Base-by-base conservation (phyloP, 2,888 invertebrate genomes). In the Dasypogon diadema region DNA sequence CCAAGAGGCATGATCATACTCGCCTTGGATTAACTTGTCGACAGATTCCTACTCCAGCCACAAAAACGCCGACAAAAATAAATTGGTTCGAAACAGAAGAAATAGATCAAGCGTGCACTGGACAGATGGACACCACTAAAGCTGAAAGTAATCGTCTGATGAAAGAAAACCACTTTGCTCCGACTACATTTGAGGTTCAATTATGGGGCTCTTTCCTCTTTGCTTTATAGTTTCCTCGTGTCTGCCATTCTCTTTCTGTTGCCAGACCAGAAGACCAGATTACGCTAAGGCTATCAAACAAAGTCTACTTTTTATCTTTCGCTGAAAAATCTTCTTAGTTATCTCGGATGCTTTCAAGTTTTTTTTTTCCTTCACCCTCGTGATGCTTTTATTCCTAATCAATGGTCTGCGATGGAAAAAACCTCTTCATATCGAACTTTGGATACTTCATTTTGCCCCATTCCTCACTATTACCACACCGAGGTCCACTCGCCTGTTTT, bases 381-480 rank as follows among this genome's bases (percentile, higher is more conserved):
- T 54, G 6, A 8, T 70, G 54, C 26, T 54, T 51, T 70, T 70
- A 51, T 51, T 70, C 68, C 54, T 70, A 54, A 70, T 70, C 70
- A 70, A 70, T 70, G 70, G 54, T 51, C 48, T 70, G 54, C 30
- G 70, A 34, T 22, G 10, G 21, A 70, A 56, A 30, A 26, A 6
- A 26, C 26, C 34, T 70, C 34, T 21, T 51, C 54, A 54, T 51
- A 34, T 54, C 21, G 48, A 70, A 70, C 54, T 54, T 70, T 51
- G 5, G 21, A 18, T 37, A 24, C 14, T 37, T 37, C 54, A 12
- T 42, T 18, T 26, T 30, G 22, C 18, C 54, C 21, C 18, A n/a
- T n/a, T 54, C n/a, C 34, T 10, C 18, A n/a, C 54, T 21, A 54
- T 6, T 22, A 8, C 22, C 54, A 18, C 37, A 4, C 2, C 70